These are phyloP conservation scores for Exaiptasia diaphana DNA, from an alignment of 64 coral and sea anemone species.

Conservation along the genomic window DNA sequence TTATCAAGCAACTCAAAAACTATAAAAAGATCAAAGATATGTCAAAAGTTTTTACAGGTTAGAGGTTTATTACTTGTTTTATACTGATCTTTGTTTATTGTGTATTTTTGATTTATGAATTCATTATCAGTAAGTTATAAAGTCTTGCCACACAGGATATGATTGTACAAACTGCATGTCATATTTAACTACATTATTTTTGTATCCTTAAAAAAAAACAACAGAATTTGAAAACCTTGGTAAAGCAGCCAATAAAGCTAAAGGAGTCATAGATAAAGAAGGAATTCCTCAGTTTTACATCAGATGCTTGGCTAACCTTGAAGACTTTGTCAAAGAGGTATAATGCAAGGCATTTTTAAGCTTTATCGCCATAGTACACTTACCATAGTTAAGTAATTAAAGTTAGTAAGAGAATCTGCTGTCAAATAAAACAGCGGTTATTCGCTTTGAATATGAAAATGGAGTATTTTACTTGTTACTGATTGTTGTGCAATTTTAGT, in stretches of 20 bases:
- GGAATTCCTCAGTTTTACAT: slow-evolving; percentile 87
- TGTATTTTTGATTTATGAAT: too few species aligned
- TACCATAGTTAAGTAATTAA: not conserved
- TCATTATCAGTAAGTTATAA: not conserved
- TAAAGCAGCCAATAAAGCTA: slow-evolving; percentile 85
- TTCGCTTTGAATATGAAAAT: too few species aligned
- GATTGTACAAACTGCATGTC: too few species aligned
- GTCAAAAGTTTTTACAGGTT: slow-evolving; percentile 85
- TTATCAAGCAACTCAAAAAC: slow-evolving; percentile 88
- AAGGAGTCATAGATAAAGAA: slow-evolving; percentile 92
- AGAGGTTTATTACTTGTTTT: not conserved
- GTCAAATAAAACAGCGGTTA: too few species aligned
- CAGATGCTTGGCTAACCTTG: slow-evolving; percentile 71
- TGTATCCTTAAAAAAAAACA: too few species aligned
- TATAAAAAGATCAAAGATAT: slow-evolving; percentile 99
- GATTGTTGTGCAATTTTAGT: too few species aligned
- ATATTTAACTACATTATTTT: too few species aligned
- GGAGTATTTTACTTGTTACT: too few species aligned
- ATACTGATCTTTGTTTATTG: too few species aligned
- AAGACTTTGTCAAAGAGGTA: slow-evolving; percentile 98
- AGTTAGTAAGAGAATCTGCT: too few species aligned
- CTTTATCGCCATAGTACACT: too few species aligned
- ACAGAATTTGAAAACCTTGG: slow-evolving; percentile 99
- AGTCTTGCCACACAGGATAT: not conserved
- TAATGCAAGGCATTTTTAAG: too few species aligned